Base-by-base conservation (phyloP, 2,888 invertebrate species). In the Escarpia spicata region DNA sequence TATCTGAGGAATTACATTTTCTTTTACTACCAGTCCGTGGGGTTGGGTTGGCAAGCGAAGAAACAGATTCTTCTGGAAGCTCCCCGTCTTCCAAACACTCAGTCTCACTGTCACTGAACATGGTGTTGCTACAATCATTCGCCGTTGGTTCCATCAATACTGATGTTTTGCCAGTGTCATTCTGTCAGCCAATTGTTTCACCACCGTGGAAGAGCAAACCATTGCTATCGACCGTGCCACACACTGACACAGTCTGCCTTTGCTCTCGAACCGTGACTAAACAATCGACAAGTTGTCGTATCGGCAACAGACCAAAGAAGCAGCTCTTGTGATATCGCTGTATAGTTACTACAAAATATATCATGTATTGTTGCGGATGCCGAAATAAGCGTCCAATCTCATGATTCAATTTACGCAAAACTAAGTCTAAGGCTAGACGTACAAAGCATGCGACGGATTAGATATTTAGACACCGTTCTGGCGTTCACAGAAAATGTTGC, bases 51-150 rank as follows among this genome's bases (percentile, higher is more conserved):
- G 75, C 75, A 75, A 26, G 75, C 75, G 26, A 75, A n/a, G 75
- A 75, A 6, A 26, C 19, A 26, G 19, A 15, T 15, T 26, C 75
- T 75, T 92, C 92, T 3, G 43, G 26, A 15, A 92, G 52, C 75
- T 92, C 92, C 3, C 92, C 92, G 31, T 92, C 92, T 43, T 92
- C 92, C 60, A 92, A 60, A 15, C 58, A 60, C 26, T 92, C 92
- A 31, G 19, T 19, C 26, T 75, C 75, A 15, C 75, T 26, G 75
- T 75, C 75, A 75, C 75, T 75, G n/a, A 75, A 75, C 75, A 75
- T 75, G n/a, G 19, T 75, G 75, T 26, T 26, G 75, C 6, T 75
- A n/a, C 26, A n/a, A 75, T 15, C 19, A 75, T 6, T 75, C 75
- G 75, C 75, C 75, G 75, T 75, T 75, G n/a, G 75, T 75, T 75